phyloP scores from a whole-genome alignment of 2,888 invertebrate species.

The Oscheius sp. region DNA sequence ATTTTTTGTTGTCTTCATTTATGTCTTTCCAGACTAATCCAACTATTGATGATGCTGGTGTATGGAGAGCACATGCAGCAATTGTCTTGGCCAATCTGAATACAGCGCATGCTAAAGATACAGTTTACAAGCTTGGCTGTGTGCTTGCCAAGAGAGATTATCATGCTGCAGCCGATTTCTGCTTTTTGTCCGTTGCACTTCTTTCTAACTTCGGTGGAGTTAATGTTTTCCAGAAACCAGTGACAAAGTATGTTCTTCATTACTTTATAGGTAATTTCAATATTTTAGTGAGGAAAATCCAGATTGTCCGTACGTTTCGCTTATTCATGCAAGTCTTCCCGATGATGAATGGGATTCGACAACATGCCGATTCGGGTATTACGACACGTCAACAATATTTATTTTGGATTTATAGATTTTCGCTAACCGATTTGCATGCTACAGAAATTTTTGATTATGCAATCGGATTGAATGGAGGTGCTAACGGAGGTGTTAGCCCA shows the following conservation, averaged over 20 bases:
- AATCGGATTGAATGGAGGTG: constrained; percentile 52
- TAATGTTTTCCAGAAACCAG: constrained; percentile 48
- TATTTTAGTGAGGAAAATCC: constrained; percentile 50
- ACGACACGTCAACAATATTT: background rate
- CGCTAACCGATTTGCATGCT: constrained; percentile 69
- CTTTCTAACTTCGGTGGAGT: constrained; percentile 49
- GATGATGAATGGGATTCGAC: constrained; percentile 59
- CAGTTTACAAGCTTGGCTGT: constrained; percentile 66
- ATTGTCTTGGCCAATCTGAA: constrained; percentile 81
- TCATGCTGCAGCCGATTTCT: constrained; percentile 91
- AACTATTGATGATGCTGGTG: constrained; percentile 77
- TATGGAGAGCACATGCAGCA: constrained; percentile 96
- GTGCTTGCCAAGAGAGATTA: constrained; percentile 80
- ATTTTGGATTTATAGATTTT: constrained; percentile 38
- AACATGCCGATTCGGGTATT: constrained; percentile 31
- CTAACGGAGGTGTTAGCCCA: constrained; percentile 44
- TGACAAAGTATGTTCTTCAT: constrained; percentile 21
- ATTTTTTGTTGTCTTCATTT: constrained; percentile 8
- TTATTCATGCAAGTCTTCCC: constrained; percentile 69
- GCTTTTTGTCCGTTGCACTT: constrained; percentile 86
- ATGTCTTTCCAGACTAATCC: constrained; percentile 51
- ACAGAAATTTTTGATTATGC: constrained; percentile 72
- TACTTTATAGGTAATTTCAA: background rate
- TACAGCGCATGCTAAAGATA: constrained; percentile 57
- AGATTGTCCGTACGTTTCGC: constrained; percentile 55